Base-by-base conservation (phyloP, 2,113 vertebrate genomes). In the Sceloporus tristichus region DNA sequence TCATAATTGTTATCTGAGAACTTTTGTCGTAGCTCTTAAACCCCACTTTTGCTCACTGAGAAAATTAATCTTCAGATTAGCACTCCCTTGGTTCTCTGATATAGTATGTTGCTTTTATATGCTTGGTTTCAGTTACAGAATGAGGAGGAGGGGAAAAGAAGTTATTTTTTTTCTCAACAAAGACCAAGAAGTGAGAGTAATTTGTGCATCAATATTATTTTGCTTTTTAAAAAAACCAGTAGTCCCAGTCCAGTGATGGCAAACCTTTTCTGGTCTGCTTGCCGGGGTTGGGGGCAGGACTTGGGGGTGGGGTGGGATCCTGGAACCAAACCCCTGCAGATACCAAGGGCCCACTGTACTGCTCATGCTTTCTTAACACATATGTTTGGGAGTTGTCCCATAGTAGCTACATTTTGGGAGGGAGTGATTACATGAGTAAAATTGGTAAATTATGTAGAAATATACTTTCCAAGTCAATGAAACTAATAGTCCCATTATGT, bases 81-180 rank as follows among this genome's bases (percentile, higher is more conserved):
- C 53, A 34, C 11, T 18, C 68, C 48, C 7, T 79, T 23, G 1
- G 1, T 54, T 54, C 10, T 73, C 13, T 25, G 25, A 0, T 77
- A 82, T 59, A 0, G 87, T 86, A 34, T 88, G 86, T 16, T 85
- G 88, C 71, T 91, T 38, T 29, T 87, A 77, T 85, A 62, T 19
- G 23, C 29, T 25, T 77, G 9, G 16, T 77, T 90, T 48, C 2
- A 0, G 81, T 81, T 1, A 0, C 82, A 68, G 65, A 34, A 0
- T 0, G 81, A n/a, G 34, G 27, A 23, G 21, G 66, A 9, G 23
- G 66, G 23, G 59, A 14, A 93, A 65, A 86, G 1, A 1, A 25
- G 3, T 82, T 42, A 87, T 29, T 79, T 87, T 90, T 34, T 18
- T 29, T 1, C 1, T 11, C 8, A 76, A 34, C 25, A 9, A 0